Evolutionary conservation across 2,888 invertebrate genomes (phyloP).

Genomic region (Apodemia duryi): DNA sequence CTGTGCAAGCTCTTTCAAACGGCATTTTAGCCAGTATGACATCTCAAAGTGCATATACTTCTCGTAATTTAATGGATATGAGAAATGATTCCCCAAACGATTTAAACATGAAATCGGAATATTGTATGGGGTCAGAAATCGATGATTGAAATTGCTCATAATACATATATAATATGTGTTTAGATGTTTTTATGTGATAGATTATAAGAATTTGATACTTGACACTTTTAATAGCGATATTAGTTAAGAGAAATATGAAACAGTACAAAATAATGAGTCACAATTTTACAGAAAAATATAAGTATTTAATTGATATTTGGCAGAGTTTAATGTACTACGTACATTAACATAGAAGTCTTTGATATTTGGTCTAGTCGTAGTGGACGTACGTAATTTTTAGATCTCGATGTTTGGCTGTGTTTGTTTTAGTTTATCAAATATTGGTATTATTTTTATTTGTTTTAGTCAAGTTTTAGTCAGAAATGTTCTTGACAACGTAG

Average conservation of each 20-base stretch:
- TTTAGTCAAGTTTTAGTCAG: neutral
- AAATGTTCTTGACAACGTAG: neutral
- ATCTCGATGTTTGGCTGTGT: constrained; percentile 73
- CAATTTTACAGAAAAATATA: constrained; percentile 23
- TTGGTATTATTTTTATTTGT: neutral
- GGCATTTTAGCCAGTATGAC: constrained; percentile 69
- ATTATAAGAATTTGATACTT: constrained; percentile 32
- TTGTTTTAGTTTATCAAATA: constrained; percentile 38
- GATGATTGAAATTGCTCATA: constrained; percentile 48
- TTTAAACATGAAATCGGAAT: constrained; percentile 59
- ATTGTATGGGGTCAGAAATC: constrained; percentile 59
- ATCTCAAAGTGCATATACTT: constrained; percentile 53
- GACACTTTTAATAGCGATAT: constrained; percentile 17
- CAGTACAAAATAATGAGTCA: constrained; percentile 33
- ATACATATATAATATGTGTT: constrained; percentile 29
- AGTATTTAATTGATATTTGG: constrained; percentile 17
- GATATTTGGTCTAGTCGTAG: constrained; percentile 29
- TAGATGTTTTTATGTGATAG: constrained; percentile 40
- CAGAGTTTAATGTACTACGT: no score
- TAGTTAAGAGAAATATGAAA: constrained; percentile 26
- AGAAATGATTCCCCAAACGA: constrained; percentile 65
- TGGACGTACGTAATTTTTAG: constrained; percentile 34
- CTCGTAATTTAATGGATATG: constrained; percentile 48
- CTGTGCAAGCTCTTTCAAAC: constrained; percentile 69
- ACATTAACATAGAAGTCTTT: no score